A percentile compares a stretch with the other conserved stretches of the same genome.
phyloP scores from a whole-genome alignment of 2,888 invertebrate species.

The Biston betularia region DNA sequence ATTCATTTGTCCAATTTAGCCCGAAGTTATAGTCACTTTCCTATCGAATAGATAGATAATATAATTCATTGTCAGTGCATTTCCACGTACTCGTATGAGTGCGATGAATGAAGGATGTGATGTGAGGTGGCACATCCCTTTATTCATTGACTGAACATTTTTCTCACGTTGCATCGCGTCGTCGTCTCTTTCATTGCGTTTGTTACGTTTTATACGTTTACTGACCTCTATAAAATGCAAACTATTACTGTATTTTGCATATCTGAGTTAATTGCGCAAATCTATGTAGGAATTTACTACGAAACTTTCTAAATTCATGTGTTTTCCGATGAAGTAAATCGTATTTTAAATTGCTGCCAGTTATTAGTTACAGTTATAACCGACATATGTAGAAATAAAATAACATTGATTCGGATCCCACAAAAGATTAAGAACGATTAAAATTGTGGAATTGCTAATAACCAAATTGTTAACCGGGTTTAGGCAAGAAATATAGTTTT shows the following conservation, averaged over 20 bases:
- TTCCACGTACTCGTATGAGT: slow-evolving; percentile 28
- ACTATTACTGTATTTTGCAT: slow-evolving; percentile 26
- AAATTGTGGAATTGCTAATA: slow-evolving; percentile 1
- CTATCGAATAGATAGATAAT: neutral
- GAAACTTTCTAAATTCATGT: slow-evolving; percentile 31
- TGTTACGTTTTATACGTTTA: slow-evolving; percentile 22
- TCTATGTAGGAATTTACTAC: slow-evolving; percentile 11
- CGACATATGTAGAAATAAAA: slow-evolving; percentile 25
- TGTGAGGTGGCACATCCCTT: slow-evolving; percentile 34
- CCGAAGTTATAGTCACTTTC: slow-evolving; percentile 17
- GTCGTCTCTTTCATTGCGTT: slow-evolving; percentile 14
- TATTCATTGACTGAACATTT: slow-evolving; percentile 34
- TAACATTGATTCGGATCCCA: slow-evolving; percentile 11
- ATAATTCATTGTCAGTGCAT: slow-evolving; percentile 26
- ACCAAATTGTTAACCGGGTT: neutral
- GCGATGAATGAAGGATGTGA: slow-evolving; percentile 33
- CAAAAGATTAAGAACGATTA: slow-evolving; percentile 11
- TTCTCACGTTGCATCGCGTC: slow-evolving; percentile 22
- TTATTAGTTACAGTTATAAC: slow-evolving; percentile 33
- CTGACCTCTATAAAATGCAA: slow-evolving; percentile 17
- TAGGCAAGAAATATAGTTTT: neutral
- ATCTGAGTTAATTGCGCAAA: slow-evolving; percentile 23
- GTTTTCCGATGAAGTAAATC: slow-evolving; percentile 31
- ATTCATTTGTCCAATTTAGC: slow-evolving; percentile 41
- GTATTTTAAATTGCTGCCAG: slow-evolving; percentile 28